Percentiles rank a stretch among this genome's conserved stretches.
Evolutionary conservation across 2,797 vertebrate genomes (phyloP).

Genomic region (Mormyrops attenuatus): DNA sequence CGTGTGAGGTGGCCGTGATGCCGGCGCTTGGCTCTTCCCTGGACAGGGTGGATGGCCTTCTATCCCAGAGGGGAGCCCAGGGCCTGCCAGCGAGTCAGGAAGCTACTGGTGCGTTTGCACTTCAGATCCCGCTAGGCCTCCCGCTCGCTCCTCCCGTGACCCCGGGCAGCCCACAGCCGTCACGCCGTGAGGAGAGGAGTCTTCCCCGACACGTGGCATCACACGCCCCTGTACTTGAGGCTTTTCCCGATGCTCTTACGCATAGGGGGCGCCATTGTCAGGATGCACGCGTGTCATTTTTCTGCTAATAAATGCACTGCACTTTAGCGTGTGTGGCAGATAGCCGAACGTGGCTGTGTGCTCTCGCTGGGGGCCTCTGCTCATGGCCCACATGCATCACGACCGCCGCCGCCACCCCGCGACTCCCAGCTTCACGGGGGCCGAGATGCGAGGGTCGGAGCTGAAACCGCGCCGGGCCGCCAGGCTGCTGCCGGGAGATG

Average conservation of each 20-base stretch:
- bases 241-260: not conserved
- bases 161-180: conserved; percentile 54
- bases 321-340: not conserved
- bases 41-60: conserved; percentile 42
- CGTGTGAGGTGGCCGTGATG: conserved; percentile 61
- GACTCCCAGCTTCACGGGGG: not conserved
- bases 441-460: not conserved
- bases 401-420: not conserved
- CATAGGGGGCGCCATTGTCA: not conserved
- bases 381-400: conserved; percentile 11
- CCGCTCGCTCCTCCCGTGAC: conserved; percentile 46
- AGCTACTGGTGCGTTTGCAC: conserved; percentile 54
- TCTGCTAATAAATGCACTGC: not conserved
- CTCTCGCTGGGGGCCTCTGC: not conserved
- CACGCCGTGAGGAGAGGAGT: conserved; percentile 39
- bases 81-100: conserved; percentile 47
- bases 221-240: not conserved
- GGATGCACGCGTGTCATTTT: not conserved
- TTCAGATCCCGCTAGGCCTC: conserved; percentile 30
- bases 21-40: conserved; percentile 54
- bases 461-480: not conserved
- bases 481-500: not conserved
- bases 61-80: conserved; percentile 43
- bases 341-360: conserved; percentile 27
- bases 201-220: conserved; percentile 13